These are phyloP conservation scores for Callinectes sapidus DNA, from an alignment of 2,888 invertebrate genomes.

Conservation along the genomic window DNA sequence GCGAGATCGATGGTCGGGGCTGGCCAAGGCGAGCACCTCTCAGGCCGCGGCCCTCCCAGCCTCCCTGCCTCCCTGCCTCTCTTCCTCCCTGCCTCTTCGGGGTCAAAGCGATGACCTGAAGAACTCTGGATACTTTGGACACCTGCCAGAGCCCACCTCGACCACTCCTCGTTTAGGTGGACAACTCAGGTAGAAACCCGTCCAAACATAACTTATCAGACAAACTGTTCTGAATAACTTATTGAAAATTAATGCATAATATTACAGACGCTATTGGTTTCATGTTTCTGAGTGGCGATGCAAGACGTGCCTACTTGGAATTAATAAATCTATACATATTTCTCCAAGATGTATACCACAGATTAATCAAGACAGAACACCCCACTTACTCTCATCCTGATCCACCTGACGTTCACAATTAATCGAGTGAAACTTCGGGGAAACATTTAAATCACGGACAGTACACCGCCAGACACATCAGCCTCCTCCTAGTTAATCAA, in stretches of 20 bases:
- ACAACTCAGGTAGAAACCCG: neutral
- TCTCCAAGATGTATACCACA: neutral
- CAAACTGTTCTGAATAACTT: neutral
- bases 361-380: neutral
- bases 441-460: neutral
- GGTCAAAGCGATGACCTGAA: constrained; percentile 27
- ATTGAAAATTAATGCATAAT: constrained; percentile 1
- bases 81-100: neutral
- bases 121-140: constrained; percentile 11
- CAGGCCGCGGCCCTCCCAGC: neutral
- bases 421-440: neutral
- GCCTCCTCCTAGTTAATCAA: neutral
- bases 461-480: neutral
- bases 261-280: constrained; percentile 16
- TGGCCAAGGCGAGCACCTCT: constrained; percentile 23
- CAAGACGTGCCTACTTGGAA: neutral
- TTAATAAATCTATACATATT: neutral
- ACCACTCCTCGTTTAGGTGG: neutral
- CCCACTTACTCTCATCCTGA: neutral
- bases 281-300: neutral
- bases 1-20: neutral
- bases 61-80: constrained; percentile 2
- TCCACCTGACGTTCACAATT: neutral
- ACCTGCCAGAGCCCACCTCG: neutral
- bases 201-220: constrained; percentile 13